Base-by-base conservation (phyloP, 2,888 invertebrate genomes). In the Trichopoda pennipes region DNA sequence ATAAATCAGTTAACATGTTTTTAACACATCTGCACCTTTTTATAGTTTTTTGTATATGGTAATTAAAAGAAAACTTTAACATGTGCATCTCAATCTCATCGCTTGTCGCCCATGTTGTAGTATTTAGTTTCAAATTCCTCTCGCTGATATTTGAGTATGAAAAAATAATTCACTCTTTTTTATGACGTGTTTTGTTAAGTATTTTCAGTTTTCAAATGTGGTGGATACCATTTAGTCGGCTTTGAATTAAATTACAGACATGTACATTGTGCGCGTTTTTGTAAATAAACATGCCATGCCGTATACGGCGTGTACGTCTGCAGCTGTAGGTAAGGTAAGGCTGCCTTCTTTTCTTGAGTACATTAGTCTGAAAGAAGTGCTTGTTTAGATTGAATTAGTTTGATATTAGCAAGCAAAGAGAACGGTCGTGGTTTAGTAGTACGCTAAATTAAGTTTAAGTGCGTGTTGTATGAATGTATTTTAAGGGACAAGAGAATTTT, bases 401-500 rank as follows among this genome's bases (percentile, higher is more conserved):
- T 53, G 28, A 75, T 49, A 75, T 56, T 79, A 79, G 79, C 82
- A 82, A 68, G 75, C 82, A 72, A 72, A 61, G 68, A 75, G 72
- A 68, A 16, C 2, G 51, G 82, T 79, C 72, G 75, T 38, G 58
- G 32, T 32, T 61, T 56, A 21, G 10, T 32, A 44, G 16, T 8
- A 14, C 7, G 19, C 10, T 44, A 75, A 49, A 55, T 53, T 42
- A n/a, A 49, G 47, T 69, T 55, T 16, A 16, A 53, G 19, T 42
- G 17, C 51, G 21, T 44, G 58, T 28, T 28, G 4, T 28, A n/a
- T n/a, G n/a, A 35, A 63, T 14, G 23, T 55, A 35, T 73, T 21
- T 51, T 68, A 21, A 51, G 21, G 35, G 17, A 21, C 14, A 53
- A 58, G 53, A n/a, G 10, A 51, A 75, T 53, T 47, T 44, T 44